Evolutionary conservation across 1,140 invertebrate genomes (phyloP).

Genomic region (Prorops nasuta): DNA sequence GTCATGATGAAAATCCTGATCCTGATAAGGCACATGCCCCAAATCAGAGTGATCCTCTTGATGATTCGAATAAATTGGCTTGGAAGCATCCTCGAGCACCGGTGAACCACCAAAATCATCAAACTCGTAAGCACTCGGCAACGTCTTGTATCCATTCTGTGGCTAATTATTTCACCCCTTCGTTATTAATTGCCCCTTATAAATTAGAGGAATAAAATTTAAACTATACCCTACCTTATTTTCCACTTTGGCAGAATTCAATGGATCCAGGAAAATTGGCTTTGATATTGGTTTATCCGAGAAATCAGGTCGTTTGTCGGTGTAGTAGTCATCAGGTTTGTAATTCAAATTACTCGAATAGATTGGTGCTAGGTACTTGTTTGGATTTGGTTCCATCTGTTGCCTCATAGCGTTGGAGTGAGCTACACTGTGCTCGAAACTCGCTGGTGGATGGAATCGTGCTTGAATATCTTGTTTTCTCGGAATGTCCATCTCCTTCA

Average conservation of each 20-base stretch:
- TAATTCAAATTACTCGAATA: conserved; percentile 15
- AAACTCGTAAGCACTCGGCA: not conserved
- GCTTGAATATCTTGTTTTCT: conserved; percentile 35
- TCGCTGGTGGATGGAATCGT: conserved; percentile 42
- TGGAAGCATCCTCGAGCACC: not conserved
- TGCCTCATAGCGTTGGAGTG: conserved; percentile 20
- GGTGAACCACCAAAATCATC: not conserved
- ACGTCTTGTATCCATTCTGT: too few species aligned
- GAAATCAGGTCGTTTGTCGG: not conserved
- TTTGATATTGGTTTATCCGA: conserved; percentile 18
- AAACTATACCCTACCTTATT: too few species aligned
- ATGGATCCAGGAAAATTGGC: conserved; percentile 1
- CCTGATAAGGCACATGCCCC: conserved; percentile 35
- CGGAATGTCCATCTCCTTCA: conserved; percentile 29
- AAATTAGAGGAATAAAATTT: too few species aligned
- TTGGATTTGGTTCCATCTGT: conserved; percentile 2
- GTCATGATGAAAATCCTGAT: conserved; percentile 51
- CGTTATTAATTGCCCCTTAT: too few species aligned
- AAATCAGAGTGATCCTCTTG: too few species aligned
- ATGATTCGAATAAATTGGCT: not conserved
- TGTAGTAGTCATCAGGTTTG: conserved; percentile 7
- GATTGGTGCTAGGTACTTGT: too few species aligned
- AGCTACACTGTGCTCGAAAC: conserved; percentile 28
- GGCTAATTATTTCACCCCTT: too few species aligned
- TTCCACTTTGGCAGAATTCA: too few species aligned